Conservation (phyloP, 2,797 vertebrate genomes). For the Coregonus suidteri region DNA sequence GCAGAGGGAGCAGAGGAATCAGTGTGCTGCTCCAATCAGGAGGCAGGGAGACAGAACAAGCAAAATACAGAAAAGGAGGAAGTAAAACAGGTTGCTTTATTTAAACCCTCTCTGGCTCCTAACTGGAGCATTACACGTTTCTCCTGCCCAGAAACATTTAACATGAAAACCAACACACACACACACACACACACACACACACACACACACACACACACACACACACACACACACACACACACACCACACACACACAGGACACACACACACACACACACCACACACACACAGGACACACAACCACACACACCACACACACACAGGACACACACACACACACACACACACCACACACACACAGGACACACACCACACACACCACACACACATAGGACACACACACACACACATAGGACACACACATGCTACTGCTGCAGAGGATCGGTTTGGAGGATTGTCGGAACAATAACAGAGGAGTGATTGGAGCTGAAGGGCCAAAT, state of each 20-base stretch:
- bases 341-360: no score
- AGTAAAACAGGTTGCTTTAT: neutral
- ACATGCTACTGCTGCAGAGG: constrained; percentile 8
- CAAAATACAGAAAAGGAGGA: no score
- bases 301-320: no score
- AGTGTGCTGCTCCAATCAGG: neutral
- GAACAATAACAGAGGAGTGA: constrained; percentile 32
- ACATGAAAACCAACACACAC: neutral
- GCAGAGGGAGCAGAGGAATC: neutral
- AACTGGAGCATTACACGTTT: neutral
- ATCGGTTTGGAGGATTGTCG: constrained; percentile 19
- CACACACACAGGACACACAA: no score
- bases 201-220: neutral
- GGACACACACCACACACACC: no score
- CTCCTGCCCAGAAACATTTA: neutral
- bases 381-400: no score
- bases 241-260: neutral
- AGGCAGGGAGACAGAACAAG: neutral
- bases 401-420: neutral
- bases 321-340: no score
- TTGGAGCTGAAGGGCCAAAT: constrained; percentile 41
- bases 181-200: neutral
- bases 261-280: no score
- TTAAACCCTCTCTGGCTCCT: neutral
- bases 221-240: constrained; percentile 6